phyloP scores from a whole-genome alignment of 64 coral and sea anemone species.

The Platygyra sinensis region DNA sequence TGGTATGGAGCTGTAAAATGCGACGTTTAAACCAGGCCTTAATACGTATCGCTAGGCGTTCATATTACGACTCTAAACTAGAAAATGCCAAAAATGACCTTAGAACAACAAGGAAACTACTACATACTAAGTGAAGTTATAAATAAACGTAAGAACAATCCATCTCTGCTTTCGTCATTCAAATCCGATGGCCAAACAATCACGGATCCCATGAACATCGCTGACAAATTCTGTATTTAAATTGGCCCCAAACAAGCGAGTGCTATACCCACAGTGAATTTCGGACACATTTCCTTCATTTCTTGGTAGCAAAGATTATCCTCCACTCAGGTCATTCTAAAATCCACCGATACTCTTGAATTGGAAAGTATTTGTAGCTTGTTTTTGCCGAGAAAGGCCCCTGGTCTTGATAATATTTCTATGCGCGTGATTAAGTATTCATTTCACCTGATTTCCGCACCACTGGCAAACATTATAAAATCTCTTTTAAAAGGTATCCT shows the following conservation, averaged over 20 bases:
- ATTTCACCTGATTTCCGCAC: too few relatives aligned
- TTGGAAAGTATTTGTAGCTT: too few relatives aligned
- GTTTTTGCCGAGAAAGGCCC: too few relatives aligned
- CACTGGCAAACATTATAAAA: too few relatives aligned
- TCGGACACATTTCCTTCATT: neutral
- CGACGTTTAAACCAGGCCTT: too few relatives aligned
- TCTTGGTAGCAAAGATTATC: neutral
- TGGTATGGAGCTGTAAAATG: too few relatives aligned
- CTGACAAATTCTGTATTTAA: conserved; percentile 48
- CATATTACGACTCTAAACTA: conserved; percentile 25
- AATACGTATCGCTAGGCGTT: conserved; percentile 21
- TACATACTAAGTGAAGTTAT: conserved; percentile 46
- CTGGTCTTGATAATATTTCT: too few relatives aligned
- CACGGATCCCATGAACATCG: conserved; percentile 41
- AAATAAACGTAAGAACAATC: neutral
- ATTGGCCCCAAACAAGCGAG: conserved; percentile 37
- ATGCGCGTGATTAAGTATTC: too few relatives aligned
- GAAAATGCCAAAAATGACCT: conserved; percentile 17
- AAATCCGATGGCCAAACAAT: conserved; percentile 16
- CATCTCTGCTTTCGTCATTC: neutral
- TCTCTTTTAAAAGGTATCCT: too few relatives aligned
- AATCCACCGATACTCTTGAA: too few relatives aligned
- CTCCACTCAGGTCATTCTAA: too few relatives aligned
- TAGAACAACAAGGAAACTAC: conserved; percentile 29
- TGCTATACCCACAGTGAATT: conserved; percentile 10